These are phyloP conservation scores for Babyrousa celebensis DNA, from an alignment of 2,797 vertebrate genomes.

Conservation along the genomic window DNA sequence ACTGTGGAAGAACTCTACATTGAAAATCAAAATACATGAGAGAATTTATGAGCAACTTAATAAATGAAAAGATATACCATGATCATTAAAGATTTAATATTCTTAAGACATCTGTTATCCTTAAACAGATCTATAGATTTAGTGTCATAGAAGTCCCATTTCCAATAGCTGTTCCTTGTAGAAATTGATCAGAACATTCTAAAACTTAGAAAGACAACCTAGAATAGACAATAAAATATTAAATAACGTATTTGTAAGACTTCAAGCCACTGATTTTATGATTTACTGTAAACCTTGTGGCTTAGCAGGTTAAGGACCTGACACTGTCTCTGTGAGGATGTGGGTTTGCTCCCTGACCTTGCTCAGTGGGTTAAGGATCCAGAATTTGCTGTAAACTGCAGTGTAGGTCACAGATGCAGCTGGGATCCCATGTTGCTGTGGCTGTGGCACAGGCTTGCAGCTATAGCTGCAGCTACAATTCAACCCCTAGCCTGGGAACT, in stretches of 20 bases:
- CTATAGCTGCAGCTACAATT: no score
- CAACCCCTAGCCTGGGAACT: no score
- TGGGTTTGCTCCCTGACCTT: no score
- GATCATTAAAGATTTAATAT: not conserved
- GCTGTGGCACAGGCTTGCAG: no score
- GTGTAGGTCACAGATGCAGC: no score
- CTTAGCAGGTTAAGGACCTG: no score
- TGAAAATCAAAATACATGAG: not conserved
- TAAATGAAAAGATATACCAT: not conserved
- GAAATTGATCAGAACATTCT: not conserved
- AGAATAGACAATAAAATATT: not conserved
- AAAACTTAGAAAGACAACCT: constrained; percentile 10
- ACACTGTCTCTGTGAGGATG: no score
- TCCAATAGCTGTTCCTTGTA: not conserved
- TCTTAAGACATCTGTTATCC: not conserved
- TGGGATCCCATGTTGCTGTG: no score
- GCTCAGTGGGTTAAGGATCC: no score
- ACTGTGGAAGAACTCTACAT: not conserved
- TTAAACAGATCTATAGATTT: not conserved
- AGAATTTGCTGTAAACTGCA: no score
- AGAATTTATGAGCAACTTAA: not conserved
- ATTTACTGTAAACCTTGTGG: not conserved
- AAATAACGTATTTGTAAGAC: not conserved
- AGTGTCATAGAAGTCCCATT: not conserved
- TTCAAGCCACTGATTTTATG: not conserved